Conservation (phyloP, 2,113 vertebrate genomes). For the Otolemur garnettii region DNA sequence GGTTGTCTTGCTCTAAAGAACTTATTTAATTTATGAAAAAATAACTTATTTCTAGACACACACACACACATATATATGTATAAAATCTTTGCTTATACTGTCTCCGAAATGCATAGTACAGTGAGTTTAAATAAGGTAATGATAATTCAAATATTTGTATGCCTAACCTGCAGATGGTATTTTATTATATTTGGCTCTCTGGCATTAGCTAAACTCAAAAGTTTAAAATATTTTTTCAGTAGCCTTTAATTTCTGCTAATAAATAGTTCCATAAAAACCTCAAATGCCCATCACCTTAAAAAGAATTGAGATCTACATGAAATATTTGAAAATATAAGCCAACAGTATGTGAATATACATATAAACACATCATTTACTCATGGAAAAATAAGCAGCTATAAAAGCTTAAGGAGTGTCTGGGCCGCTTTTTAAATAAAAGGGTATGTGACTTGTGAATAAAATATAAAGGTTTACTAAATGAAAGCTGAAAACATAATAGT, state of each 20-base stretch:
- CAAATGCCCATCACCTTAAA: slow-evolving; percentile 78
- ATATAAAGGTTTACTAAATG: slow-evolving; percentile 85
- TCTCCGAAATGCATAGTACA: slow-evolving; percentile 67
- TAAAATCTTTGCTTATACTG: slow-evolving; percentile 41
- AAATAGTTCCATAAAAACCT: slow-evolving; percentile 63
- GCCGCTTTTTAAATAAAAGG: slow-evolving; percentile 78
- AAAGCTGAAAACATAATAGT: slow-evolving; percentile 84
- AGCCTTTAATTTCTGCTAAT: slow-evolving; percentile 79
- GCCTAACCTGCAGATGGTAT: slow-evolving; percentile 63
- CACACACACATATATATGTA: neutral
- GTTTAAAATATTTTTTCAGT: slow-evolving; percentile 67
- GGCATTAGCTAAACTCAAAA: slow-evolving; percentile 64
- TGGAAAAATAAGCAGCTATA: slow-evolving; percentile 85
- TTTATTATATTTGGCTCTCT: slow-evolving; percentile 79
- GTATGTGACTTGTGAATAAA: slow-evolving; percentile 81
- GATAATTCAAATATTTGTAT: slow-evolving; percentile 78
- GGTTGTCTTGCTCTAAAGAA: slow-evolving; percentile 38
- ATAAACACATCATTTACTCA: slow-evolving; percentile 84
- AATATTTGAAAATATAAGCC: slow-evolving; percentile 80
- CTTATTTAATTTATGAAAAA: slow-evolving; percentile 67
- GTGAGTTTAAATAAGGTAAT: slow-evolving; percentile 74
- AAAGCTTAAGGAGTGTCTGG: slow-evolving; percentile 80
- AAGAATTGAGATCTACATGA: slow-evolving; percentile 77
- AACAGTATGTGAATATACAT: slow-evolving; percentile 71
- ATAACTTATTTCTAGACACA: slow-evolving; percentile 70